Evolutionary conservation across 2,113 vertebrate species (phyloP), one percentile per base, ranked within the genome.

Genomic region (Neogale vison): DNA sequence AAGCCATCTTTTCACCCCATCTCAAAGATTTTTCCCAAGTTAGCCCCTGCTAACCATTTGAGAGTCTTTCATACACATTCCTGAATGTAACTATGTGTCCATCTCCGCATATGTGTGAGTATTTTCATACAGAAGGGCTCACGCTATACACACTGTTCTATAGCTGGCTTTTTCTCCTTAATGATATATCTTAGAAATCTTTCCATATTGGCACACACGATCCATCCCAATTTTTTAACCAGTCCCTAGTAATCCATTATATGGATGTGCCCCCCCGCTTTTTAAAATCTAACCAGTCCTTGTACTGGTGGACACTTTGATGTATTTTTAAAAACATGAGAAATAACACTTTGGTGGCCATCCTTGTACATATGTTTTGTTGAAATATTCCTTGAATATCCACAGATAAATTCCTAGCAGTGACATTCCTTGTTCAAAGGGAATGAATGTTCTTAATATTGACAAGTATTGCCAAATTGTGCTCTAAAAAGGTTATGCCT

Each of bases 191-290:
- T 95, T 96, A 63, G 81, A 92, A 91, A 82, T 80, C 42, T 52
- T 90, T 71, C 77, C 45, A 42, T 72, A 57, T 59, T n/a, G 65
- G 52, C 42, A 69, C 6, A 50, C n/a, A 2, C 12, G 45, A 86
- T 50, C 20, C 67, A 67, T 80, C 47, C 81, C 47, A 69, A 83
- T 96, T 31, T 94, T 96, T 95, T 90, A 52, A 83, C n/a, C 45
- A 77, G 6, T 59, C 50, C 18, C 36, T 79, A 61, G 24, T 93
- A 31, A 90, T 81, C 4, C 55, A 84, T 95, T 45, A 39, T 50
- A 57, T 26, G 34, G 50, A 26, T 80, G 39, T 88, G 34, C 24
- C 34, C 42, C 42, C 42, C 42, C 42, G 4, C 4, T 96, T 94
- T 96, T 65, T 17, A 5, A 3, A 50, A 90, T 95, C 82, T 90